Percentiles rank a stretch among this genome's conserved stretches.
phyloP scores from a whole-genome alignment of 2,113 vertebrate genomes.

The Tyto alba region DNA sequence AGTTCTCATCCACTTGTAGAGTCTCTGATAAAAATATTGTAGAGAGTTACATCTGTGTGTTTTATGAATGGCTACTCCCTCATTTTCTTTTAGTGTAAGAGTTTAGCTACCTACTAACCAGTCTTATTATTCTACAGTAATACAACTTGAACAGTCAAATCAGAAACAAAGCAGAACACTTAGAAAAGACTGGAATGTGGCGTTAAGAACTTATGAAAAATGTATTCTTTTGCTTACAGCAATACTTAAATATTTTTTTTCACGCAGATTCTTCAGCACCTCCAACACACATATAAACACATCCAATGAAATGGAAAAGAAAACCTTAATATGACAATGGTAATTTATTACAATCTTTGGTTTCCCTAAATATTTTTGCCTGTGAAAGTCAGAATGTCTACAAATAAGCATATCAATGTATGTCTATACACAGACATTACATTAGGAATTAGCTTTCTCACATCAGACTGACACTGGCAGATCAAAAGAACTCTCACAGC shows the following conservation, averaged over 20 bases:
- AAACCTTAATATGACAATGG: not conserved
- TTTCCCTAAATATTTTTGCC: not conserved
- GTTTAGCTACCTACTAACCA: not conserved
- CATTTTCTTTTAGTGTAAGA: not conserved
- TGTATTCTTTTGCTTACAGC: not conserved
- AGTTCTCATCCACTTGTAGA: slow-evolving; percentile 72
- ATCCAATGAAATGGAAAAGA: not conserved
- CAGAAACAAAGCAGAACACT: not conserved
- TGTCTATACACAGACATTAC: not conserved
- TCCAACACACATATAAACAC: not conserved
- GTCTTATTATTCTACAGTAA: not conserved
- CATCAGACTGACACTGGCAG: not conserved
- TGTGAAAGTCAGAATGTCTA: not conserved
- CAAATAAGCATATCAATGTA: not conserved
- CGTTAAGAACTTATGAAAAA: not conserved
- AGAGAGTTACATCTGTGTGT: not conserved
- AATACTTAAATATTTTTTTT: not conserved
- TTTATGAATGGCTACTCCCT: not conserved
- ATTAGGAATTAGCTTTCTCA: not conserved
- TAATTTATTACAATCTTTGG: not conserved
- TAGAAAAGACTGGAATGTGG: not conserved
- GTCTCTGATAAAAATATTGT: slow-evolving; percentile 68
- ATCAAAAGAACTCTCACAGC: slow-evolving; percentile 4
- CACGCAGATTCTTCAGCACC: not conserved
- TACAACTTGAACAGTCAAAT: not conserved